Conservation (phyloP, 2,113 vertebrate species). For the Etheostoma spectabile region DNA sequence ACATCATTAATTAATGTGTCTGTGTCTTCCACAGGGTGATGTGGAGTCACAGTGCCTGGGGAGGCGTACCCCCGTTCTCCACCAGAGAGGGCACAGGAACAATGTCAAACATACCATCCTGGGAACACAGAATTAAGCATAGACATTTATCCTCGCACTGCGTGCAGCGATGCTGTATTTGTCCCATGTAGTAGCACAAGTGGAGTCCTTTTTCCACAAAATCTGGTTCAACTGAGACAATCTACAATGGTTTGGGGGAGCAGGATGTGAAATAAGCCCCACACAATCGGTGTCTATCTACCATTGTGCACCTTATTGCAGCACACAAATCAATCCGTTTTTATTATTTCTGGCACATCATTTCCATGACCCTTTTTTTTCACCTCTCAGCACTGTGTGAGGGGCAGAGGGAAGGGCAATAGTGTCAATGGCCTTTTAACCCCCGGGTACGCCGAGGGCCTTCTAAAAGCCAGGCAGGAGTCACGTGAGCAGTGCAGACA, state of each 20-base stretch:
- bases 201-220: slow-evolving; percentile 47
- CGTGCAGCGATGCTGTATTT: slow-evolving; percentile 13
- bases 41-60: slow-evolving; percentile 51
- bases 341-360: slow-evolving; percentile 71
- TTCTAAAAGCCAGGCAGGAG: slow-evolving; percentile 34
- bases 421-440: slow-evolving; percentile 67
- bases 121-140: slow-evolving; percentile 67
- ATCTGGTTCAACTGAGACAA: slow-evolving; percentile 42
- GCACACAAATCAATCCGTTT: slow-evolving; percentile 66
- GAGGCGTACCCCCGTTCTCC: slow-evolving; percentile 40
- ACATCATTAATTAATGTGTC: slow-evolving; percentile 69
- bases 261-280: slow-evolving; percentile 34
- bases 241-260: slow-evolving; percentile 32
- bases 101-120: slow-evolving; percentile 73
- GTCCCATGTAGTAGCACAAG: slow-evolving; percentile 30
- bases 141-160: slow-evolving; percentile 66
- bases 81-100: slow-evolving; percentile 69
- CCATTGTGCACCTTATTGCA: slow-evolving; percentile 51
- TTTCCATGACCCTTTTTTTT: slow-evolving; percentile 40
- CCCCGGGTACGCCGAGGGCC: slow-evolving; percentile 17
- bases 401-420: slow-evolving; percentile 19
- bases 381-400: slow-evolving; percentile 42
- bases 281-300: slow-evolving; percentile 32
- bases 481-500: slow-evolving; percentile 51
- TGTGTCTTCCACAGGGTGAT: slow-evolving; percentile 57